Evolutionary conservation across 1,140 invertebrate species (phyloP), one percentile per base, ranked within the genome.

Genomic region (Samia ricini): DNA sequence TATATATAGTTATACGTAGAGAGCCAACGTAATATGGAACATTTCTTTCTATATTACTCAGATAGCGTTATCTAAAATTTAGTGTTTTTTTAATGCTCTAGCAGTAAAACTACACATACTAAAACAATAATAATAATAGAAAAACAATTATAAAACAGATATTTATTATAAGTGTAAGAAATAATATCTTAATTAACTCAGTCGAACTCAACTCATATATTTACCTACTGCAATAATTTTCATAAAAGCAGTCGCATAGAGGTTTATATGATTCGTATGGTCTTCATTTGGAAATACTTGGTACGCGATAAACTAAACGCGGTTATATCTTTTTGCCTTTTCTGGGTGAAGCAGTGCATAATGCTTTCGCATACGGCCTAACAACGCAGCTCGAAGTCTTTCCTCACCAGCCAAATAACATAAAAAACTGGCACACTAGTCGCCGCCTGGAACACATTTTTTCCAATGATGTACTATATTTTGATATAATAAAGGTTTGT

Each of bases 341-440:
- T 84, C 77, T 7, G 84, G 84, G 59, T 76, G 79, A 12, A 90
- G 73, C 7, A 91, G 71, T 3, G 88, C 89, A 66, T 91, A 91
- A 19, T 91, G 75, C 54, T 83, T 87, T 29, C 84, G 76, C 82
- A 91, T 85, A 7, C 90, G 79, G 18, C 90, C 89, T 20, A 91
- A 74, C 60, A 91, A 63, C 2, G 90, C 88, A 26, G 89, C 86
- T 23, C 90, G 72, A 10, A 91, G 66, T 55, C 89, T 76, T 36
- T 88, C 85, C 56, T 91, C 89, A 18, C 73, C 79, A 6, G 80
- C 71, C 48, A 91, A 65, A 68, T 89, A 92, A 74, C 85, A 89
- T 15, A 92, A 71, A n/a, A n/a, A 21, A 92, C 85, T 26, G 91
- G 91, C 63, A 91, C 79, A 69, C 88, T 83, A 5, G 89, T 89